Percentiles rank a stretch among this genome's conserved stretches.
Conservation (phyloP, 2,113 vertebrate species). For the Callithrix jacchus region DNA sequence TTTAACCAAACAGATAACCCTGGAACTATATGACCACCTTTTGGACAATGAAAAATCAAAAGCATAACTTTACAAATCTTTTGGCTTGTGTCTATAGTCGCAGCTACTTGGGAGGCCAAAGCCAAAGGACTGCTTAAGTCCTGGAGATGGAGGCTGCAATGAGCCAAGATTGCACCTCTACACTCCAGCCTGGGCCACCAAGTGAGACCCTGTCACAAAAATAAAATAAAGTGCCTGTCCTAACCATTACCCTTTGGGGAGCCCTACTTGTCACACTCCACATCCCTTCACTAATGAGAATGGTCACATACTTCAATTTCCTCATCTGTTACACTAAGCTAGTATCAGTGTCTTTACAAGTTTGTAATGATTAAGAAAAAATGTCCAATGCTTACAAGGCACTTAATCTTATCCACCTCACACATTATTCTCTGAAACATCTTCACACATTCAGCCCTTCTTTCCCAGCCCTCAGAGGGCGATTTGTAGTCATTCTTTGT, state of each 20-base stretch:
- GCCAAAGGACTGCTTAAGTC: not conserved
- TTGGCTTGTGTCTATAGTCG: not conserved
- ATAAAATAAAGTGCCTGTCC: not conserved
- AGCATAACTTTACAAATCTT: not conserved
- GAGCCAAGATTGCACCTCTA: not conserved
- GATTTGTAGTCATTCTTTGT: not conserved
- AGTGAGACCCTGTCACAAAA: not conserved
- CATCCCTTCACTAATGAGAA: not conserved
- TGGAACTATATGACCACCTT: not conserved
- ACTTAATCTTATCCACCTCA: not conserved
- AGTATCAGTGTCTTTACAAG: not conserved
- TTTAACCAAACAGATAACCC: not conserved
- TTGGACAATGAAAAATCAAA: slow-evolving; percentile 2
- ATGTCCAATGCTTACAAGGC: not conserved
- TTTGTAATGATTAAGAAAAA: not conserved
- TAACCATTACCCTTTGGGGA: not conserved
- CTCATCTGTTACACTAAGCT: not conserved
- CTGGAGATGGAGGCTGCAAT: not conserved
- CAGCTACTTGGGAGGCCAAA: not conserved
- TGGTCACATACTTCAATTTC: not conserved
- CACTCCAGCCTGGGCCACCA: not conserved
- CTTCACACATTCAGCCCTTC: not conserved
- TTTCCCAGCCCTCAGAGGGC: not conserved
- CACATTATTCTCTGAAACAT: not conserved
- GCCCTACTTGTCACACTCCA: not conserved